Evolutionary conservation across 2,888 invertebrate genomes (phyloP), one percentile per base, ranked within the genome.

Genomic region (Mythimna impura): DNA sequence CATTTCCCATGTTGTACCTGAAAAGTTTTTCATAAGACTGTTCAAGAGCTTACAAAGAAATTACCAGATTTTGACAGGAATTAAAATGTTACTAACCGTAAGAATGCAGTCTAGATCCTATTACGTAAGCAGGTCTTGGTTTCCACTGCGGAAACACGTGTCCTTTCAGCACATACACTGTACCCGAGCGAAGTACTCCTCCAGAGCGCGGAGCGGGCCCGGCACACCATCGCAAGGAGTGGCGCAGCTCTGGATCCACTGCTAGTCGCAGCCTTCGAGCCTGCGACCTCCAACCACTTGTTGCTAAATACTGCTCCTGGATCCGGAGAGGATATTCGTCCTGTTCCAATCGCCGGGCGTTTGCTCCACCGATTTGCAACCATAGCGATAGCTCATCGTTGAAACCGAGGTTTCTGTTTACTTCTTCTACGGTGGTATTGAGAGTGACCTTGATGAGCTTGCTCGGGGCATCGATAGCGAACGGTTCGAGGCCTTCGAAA

Each of bases 131-230:
- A 47, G 96, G 95, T 81, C 97, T 94, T 68, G 96, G 95, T 89
- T 97, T 97, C 97, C 97, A 97, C 89, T 97, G 97, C 55, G 97
- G 97, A 84, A 97, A 97, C 64, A 97, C 97, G 82, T 97, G 96
- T 62, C 97, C 97, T 90, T 97, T 97, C 66, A 97, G 91, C 62
- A 97, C 96, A 82, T 97, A 94, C 62, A 97, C 91, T 71, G 96
- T 97, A 40, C 97, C 95, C 68, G 97, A 96, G 50, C 91, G 90
- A 22, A 93, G 81, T 8, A 95, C 92, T 54, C 94, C 97, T 57
- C 96, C 92, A 14, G 95, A 93, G 4, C 95, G 94, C 0, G 94
- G 94, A 34, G 96, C 94, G 30, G 97, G 97, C 12, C 97, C 97
- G 14, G 97, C 96, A 86, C 97, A 97, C 94, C 97, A 97, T 62